These are phyloP conservation scores for Chaenodraco wilsoni DNA, from an alignment of 2,797 vertebrate species.

Conservation along the genomic window DNA sequence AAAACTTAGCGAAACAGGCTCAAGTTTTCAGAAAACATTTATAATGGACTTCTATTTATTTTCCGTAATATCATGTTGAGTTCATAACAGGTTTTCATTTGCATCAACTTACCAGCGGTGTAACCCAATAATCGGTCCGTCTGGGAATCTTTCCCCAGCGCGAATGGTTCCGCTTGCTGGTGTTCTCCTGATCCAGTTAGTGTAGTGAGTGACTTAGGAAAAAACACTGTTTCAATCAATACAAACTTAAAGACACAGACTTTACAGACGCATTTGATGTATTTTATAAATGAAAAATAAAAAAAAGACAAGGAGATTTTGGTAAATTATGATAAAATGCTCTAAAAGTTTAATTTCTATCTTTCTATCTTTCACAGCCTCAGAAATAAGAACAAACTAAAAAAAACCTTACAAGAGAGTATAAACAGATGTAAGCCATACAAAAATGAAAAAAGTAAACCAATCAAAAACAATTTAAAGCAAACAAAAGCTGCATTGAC, in stretches of 20 bases:
- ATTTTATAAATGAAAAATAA: not conserved
- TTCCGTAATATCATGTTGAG: not conserved
- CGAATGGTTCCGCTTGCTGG: constrained; percentile 45
- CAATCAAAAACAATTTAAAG: too few species aligned
- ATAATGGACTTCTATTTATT: not conserved
- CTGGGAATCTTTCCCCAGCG: not conserved
- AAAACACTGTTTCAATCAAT: not conserved
- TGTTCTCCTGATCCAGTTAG: not conserved
- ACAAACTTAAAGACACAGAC: not conserved
- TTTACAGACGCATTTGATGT: not conserved
- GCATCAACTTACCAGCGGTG: constrained; percentile 32
- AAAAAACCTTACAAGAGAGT: not conserved
- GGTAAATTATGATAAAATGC: not conserved
- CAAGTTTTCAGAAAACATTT: too few species aligned
- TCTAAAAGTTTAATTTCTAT: not conserved
- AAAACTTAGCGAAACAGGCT: not conserved
- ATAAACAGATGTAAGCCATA: not conserved
- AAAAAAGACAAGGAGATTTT: not conserved
- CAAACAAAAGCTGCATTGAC: not conserved
- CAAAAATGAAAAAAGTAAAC: not conserved
- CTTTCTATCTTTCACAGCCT: not conserved
- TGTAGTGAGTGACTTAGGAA: too few species aligned
- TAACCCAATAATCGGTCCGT: constrained; percentile 45
- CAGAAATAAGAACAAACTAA: not conserved
- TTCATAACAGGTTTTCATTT: not conserved